A percentile compares a stretch with the other conserved stretches of the same genome.
Conservation (phyloP, 2,888 invertebrate species). For the Vannuccia rotundouncinata region DNA sequence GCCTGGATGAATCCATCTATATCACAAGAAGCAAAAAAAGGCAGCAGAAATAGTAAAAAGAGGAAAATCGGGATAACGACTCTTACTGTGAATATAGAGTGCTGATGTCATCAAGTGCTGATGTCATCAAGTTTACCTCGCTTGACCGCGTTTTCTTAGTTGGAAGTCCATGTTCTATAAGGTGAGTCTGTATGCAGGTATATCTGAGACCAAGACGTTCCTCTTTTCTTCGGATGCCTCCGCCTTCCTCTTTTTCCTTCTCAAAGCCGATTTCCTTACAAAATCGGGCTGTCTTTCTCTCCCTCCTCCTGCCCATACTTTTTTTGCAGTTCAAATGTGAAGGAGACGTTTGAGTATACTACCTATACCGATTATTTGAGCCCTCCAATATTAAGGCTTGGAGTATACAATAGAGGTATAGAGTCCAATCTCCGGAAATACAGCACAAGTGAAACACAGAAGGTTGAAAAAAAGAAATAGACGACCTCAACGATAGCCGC, state of each 20-base stretch:
- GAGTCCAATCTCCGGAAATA: not conserved
- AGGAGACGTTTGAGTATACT: not conserved
- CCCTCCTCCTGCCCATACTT: not conserved
- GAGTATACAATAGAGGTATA: too few relatives aligned
- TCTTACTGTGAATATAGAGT: not conserved
- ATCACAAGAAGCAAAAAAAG: not conserved
- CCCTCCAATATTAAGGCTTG: too few relatives aligned
- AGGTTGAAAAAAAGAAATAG: not conserved
- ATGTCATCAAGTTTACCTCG: constrained; percentile 12
- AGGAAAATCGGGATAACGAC: not conserved
- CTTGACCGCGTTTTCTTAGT: not conserved
- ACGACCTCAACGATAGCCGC: not conserved
- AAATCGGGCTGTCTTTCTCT: not conserved
- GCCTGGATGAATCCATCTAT: not conserved
- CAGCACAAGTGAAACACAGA: not conserved
- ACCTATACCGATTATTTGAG: too few relatives aligned
- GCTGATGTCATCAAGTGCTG: not conserved
- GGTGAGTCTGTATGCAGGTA: not conserved
- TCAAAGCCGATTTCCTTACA: not conserved
- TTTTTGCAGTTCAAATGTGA: too few relatives aligned
- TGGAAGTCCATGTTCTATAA: not conserved
- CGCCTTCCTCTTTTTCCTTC: not conserved
- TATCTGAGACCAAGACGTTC: not conserved
- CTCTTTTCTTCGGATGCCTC: not conserved
- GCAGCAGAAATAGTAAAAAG: not conserved